Base-by-base conservation (phyloP, 2,113 vertebrate species). In the Brienomyrus longianalis region DNA sequence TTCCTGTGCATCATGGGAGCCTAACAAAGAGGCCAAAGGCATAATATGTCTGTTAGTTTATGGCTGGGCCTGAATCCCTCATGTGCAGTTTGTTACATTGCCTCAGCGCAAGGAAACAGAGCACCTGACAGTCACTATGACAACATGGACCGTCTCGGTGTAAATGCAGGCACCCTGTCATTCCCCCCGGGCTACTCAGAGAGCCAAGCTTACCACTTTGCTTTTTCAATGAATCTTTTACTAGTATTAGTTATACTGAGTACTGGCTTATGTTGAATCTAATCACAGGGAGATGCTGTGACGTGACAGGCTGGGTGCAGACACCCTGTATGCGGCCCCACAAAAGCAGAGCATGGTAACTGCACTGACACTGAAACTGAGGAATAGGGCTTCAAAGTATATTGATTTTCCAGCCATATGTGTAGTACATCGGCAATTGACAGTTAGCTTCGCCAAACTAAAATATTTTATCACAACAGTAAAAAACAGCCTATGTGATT, bases 41-140 rank as follows among this genome's bases (percentile, higher is more conserved):
- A 13, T 43, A 77, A 21, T 35, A 17, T 47, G 47, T 48, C 11
- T 19, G 31, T n/a, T 77, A 50, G 21, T 4, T 23, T 77, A 50
- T 77, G 27, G 27, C 35, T 8, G 74, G 45, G 51, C 27, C 51
- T 35, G 19, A 89, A 83, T n/a, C 74, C 43, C 43, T 2, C 21
- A 27, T 62, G 86, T 56, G 47, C 43, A 45, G 39, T 74, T 88
- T 80, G 48, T 35, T 87, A 50, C 48, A 39, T 86, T 84, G 56
- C 48, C 87, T 80, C 86, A 15, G 45, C 35, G 51, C 84, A 90
- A 84, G 88, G 66, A 89, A 90, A 56, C 90, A 59, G 88, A 88
- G 89, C 83, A 62, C 89, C 88, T 88, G 87, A 89, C 92, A 88
- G 91, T 92, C 88, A 83, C 91, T 89, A 91, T 92, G 92, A 91